Evolutionary conservation across 2,113 vertebrate species (phyloP).

Genomic region (Muntiacus muntjak): DNA sequence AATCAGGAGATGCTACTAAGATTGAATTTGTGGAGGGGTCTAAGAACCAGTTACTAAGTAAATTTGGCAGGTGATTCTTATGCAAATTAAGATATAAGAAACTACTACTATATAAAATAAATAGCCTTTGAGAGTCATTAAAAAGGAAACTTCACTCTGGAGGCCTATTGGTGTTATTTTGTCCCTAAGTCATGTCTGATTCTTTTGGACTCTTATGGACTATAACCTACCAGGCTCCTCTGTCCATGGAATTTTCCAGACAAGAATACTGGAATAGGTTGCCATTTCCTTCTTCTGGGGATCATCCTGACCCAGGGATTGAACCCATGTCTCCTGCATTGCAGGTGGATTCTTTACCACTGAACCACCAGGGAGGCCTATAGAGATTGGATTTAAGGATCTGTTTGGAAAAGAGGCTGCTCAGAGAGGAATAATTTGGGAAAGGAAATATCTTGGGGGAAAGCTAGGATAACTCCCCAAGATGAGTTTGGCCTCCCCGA

Average conservation of each 20-base stretch:
- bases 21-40: background rate
- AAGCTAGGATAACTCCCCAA: background rate
- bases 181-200: background rate
- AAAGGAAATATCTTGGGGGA: background rate
- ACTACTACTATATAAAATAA: background rate
- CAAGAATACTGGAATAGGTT: background rate
- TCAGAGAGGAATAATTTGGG: background rate
- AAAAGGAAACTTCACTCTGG: background rate
- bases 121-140: background rate
- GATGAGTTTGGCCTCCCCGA: background rate
- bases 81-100: background rate
- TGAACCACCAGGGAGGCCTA: background rate
- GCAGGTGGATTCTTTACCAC: background rate
- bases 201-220: background rate
- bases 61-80: background rate
- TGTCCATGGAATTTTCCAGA: background rate
- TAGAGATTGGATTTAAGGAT: background rate
- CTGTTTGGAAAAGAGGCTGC: background rate
- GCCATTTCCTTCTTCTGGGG: background rate
- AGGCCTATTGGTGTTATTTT: background rate
- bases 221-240: background rate
- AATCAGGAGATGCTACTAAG: background rate
- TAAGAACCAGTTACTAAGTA: background rate
- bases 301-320: background rate
- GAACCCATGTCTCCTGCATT: background rate